Base-by-base conservation (phyloP, 2,888 invertebrate genomes). In the Drosophila demipolita region DNA sequence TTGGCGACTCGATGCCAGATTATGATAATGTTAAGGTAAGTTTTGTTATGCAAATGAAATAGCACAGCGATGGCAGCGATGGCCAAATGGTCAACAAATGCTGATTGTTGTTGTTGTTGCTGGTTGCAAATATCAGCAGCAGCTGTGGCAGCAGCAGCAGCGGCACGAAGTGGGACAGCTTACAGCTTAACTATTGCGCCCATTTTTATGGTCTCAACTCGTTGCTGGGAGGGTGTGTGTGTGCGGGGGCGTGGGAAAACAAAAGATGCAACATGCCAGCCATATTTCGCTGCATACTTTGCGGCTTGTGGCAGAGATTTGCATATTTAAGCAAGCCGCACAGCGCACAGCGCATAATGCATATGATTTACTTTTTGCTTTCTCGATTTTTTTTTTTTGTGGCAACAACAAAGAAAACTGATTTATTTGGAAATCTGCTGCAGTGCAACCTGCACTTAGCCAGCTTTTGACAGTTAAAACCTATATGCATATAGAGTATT, bases 1-100 rank as follows among this genome's bases (percentile, higher is more conserved):
- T 93, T 71, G 93, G 92, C 66, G 93, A 93, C 90, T 93, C 93
- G 92, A 93, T 94, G 89, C 95, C 94, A 84, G 96, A 94, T 93
- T 96, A 95, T 93, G 97, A 97, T 81, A 96, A 96, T 92, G 94
- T 95, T 82, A 95, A 95, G 94, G 95, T 93, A 91, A 91, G 90
- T 85, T 87, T 82, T 87, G 74, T 78, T 84, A 87, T 88, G 84
- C 87, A 87, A 89, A 87, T 89, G 63, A 32, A 55, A 58, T 58
- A 49, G 36, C 49, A 7, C 7, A 38, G 45, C 42, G 72, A n/a
- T 60, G 53, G 29, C 40, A 40, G 40, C 53, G 35, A 45, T 6
- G 45, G 54, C 59, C 69, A 68, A 78, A 74, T 70, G 77, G 80
- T 72, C 80, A 80, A 72, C 78, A 72, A 45, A 23, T 45, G 23